A percentile compares a stretch with the other conserved stretches of the same genome.
Conservation (phyloP, 2,113 vertebrate genomes). For the Sciurus niger region DNA sequence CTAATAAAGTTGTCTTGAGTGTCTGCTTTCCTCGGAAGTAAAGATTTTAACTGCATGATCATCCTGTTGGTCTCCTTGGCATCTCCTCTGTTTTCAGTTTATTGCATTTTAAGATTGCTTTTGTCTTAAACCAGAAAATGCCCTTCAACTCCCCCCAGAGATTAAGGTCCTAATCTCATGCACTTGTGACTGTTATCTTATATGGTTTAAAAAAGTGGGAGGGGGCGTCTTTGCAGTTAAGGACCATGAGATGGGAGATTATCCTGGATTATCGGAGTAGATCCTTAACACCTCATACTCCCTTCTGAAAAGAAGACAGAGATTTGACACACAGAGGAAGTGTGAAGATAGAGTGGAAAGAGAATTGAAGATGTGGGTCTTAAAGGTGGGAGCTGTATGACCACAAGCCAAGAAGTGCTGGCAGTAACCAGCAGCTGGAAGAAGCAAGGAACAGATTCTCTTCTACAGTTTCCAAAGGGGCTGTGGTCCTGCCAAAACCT, state of each 20-base stretch:
- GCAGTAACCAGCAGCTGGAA: not conserved
- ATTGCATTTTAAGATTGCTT: not conserved
- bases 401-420: not conserved
- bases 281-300: not conserved
- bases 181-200: not conserved
- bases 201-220: not conserved
- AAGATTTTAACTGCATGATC: slow-evolving; percentile 47
- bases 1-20: slow-evolving; percentile 54
- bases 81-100: slow-evolving; percentile 26
- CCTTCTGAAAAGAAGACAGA: not conserved
- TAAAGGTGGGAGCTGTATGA: not conserved
- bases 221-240: not conserved
- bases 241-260: not conserved
- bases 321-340: not conserved
- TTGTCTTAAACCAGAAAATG: not conserved
- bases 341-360: not conserved
- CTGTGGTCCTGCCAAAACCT: not conserved
- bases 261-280: not conserved
- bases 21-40: slow-evolving; percentile 64
- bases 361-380: not conserved
- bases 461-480: not conserved
- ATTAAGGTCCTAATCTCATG: not conserved
- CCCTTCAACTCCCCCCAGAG: not conserved
- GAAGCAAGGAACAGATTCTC: not conserved
- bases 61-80: slow-evolving; percentile 31